Conservation (phyloP, 2,797 vertebrate species). For the Pogoniulus pusillus region DNA sequence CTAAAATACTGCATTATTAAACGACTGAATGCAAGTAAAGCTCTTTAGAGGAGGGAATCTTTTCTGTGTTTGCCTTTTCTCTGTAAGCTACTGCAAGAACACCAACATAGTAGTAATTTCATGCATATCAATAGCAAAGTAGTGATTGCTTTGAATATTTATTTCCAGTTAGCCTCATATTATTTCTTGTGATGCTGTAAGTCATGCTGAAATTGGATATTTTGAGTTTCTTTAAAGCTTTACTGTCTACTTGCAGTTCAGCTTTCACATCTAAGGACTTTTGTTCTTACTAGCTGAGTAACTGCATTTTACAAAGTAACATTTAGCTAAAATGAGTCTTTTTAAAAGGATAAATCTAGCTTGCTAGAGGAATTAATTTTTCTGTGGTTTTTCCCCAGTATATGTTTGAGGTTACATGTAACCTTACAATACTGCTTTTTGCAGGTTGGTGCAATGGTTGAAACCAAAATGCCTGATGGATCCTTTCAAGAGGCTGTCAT, state of each 20-base stretch:
- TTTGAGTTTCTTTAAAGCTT: neutral
- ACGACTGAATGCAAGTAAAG: neutral
- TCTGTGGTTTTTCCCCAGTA: neutral
- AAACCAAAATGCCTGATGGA: constrained; percentile 90
- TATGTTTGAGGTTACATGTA: neutral
- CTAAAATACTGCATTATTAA: neutral
- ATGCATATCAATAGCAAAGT: neutral
- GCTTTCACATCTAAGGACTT: neutral
- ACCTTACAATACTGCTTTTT: constrained; percentile 18
- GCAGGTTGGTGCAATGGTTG: constrained; percentile 93
- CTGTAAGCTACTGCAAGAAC: neutral
- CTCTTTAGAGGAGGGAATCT: neutral
- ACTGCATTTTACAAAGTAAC: neutral
- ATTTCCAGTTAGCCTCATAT: neutral
- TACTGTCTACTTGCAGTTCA: neutral
- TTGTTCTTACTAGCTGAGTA: neutral
- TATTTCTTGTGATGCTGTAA: neutral
- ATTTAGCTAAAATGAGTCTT: neutral
- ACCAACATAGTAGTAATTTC: neutral
- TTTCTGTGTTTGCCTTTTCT: neutral
- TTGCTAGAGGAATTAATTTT: neutral
- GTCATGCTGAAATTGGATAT: neutral
- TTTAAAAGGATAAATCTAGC: too few relatives aligned
- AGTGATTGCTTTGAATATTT: neutral
- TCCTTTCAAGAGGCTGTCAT: constrained; percentile 88